Evolutionary conservation across 64 coral and sea anemone genomes (phyloP), one percentile per base, ranked within the genome.

Genomic region (Montipora capricornis): DNA sequence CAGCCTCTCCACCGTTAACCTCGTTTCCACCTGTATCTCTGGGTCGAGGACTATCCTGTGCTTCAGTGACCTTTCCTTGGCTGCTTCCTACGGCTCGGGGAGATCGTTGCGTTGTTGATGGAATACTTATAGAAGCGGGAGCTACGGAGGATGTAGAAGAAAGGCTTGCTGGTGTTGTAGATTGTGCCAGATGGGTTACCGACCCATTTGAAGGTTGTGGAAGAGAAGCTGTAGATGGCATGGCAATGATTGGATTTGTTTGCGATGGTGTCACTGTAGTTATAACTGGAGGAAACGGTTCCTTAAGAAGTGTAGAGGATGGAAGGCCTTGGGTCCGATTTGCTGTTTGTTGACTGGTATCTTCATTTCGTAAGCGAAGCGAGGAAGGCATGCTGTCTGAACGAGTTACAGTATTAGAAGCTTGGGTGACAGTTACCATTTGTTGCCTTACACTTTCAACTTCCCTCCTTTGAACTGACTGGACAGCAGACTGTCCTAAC

Each of bases 401-500:
- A 51, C 77, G 8, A 14, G 37, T 37, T 37, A 26, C 49, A 80
- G 48, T 58, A 49, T 47, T 58, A 10, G 51, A 80, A 80, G 20
- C 50, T 22, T 80, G 78, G 16, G 8, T 70, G 4, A 14, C 37
- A 10, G 61, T 48, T 3, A 19, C 4, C 17, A 46, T 6, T 47
- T 37, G 37, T 17, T 67, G 59, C 61, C 44, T 48, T 2, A 68
- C 81, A 48, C 15, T 68, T 19, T 44, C 81, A 84, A n/a, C 44
- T 6, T 68, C 17, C 19, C 15, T 5, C 6, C 81, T 68, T 13
- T 83, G 61, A 20, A 62, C 82, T 4, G 60, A 70, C 62, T 71
- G 82, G 46, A 73, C 46, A 70, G 82, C 82, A 3, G 16, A 22
- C 46, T 73, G 82, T 73, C 82, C 82, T 46, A 86, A 46, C 9